Evolutionary conservation across 2,888 invertebrate species (phyloP), one percentile per base, ranked within the genome.

Genomic region (Meloe dianella): DNA sequence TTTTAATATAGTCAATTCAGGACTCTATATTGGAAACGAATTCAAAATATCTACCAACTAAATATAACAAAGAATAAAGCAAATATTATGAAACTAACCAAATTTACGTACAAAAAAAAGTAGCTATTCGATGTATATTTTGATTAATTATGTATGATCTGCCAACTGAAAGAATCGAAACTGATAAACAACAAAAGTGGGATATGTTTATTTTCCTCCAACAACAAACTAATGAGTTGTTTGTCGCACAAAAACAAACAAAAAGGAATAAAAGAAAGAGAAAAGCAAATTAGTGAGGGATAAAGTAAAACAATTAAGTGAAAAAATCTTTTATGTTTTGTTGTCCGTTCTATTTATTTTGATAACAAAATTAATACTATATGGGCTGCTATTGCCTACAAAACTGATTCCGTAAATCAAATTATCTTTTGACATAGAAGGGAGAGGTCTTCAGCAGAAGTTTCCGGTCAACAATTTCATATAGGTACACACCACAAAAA

Each of bases 401-500:
- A 20, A 41, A 22, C 22, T 10, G 38, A 38, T 38, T 20, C 10
- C 2, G 9, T 51, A 22, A 51, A 51, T 51, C 22, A 22, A 51
- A 51, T 51, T 51, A 20, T 51, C 47, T 51, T 47, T 47, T 47
- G 20, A 22, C 20, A 20, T 47, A 22, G 20, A 47, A 20, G 8
- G 22, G 20, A 12, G 41, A 22, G 3, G 47, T 10, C 47, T 51
- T 20, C 5, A 20, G 22, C 47, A 51, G 22, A 51, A 8, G 10
- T 51, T 51, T 51, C 47, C 47, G 47, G 47, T 51, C 20, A 51
- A 51, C 20, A 51, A 51, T 51, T 51, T 22, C 9, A 51, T 9
- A 41, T 41, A 38, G 14, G 38, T 29, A 29, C 29, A 30, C 9
- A 12, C 14, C 2, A 6, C 0, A 14, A 14, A 35, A 6, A 35